Percentiles rank a stretch among this genome's conserved stretches.
These are phyloP conservation scores for Yoshiicerus persimilis DNA, from an alignment of 1,140 invertebrate genomes.

Conservation along the genomic window DNA sequence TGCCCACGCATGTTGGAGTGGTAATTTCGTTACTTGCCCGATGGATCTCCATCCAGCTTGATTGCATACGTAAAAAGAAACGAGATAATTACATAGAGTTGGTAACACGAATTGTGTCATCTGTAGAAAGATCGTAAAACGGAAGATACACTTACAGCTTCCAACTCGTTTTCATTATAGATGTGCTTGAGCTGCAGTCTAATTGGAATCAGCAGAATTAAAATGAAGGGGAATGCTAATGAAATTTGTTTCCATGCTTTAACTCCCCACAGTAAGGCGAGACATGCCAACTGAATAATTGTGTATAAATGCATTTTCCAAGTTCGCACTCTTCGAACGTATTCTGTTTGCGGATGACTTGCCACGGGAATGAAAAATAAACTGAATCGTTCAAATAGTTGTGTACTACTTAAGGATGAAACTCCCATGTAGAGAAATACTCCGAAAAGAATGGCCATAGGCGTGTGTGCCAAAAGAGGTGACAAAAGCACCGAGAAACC, in stretches of 20 bases:
- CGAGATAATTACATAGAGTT: background rate
- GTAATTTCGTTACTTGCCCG: background rate
- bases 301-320: constrained; percentile 92
- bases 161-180: constrained; percentile 77
- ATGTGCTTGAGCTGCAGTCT: constrained; percentile 70
- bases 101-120: no score
- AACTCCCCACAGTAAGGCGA: constrained; percentile 78
- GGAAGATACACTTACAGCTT: constrained; percentile 65
- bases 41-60: background rate
- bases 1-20: background rate
- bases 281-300: constrained; percentile 74
- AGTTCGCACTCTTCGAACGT: constrained; percentile 60
- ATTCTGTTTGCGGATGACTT: constrained; percentile 60
- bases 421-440: constrained; percentile 71
- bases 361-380: constrained; percentile 67
- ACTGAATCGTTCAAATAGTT: constrained; percentile 62
- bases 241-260: constrained; percentile 80
- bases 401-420: constrained; percentile 62
- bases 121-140: background rate
- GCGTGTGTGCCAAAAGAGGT: constrained; percentile 63
- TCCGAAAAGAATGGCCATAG: constrained; percentile 66
- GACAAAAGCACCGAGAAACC: constrained; percentile 82
- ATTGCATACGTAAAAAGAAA: background rate
- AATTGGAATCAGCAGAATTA: constrained; percentile 86
- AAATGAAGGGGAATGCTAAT: constrained; percentile 87